phyloP scores from a whole-genome alignment of 2,888 invertebrate genomes.

The Himalopsyche tibetana region DNA sequence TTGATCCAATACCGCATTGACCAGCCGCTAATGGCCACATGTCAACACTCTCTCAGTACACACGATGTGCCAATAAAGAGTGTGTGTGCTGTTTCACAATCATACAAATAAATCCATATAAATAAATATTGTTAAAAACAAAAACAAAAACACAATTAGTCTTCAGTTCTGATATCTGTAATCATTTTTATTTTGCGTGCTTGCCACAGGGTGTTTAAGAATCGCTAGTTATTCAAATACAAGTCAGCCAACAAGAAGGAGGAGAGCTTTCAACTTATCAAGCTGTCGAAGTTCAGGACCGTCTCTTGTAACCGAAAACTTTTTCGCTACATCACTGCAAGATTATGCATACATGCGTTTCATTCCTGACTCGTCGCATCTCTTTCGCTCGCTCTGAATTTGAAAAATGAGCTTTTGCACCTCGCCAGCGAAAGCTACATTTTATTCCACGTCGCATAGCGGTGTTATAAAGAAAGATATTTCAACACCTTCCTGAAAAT shows the following conservation, averaged over 20 bases:
- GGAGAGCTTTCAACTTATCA: constrained; percentile 2
- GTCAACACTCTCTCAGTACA: too few species aligned
- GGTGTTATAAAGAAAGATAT: background rate
- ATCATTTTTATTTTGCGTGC: too few species aligned
- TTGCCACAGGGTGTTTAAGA: background rate
- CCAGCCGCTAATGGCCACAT: too few species aligned
- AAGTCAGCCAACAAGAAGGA: background rate
- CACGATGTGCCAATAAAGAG: too few species aligned
- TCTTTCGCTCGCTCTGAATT: background rate
- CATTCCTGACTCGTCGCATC: background rate
- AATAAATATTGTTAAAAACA: too few species aligned
- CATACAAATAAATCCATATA: too few species aligned
- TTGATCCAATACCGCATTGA: too few species aligned
- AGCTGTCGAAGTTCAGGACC: background rate
- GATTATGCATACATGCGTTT: constrained; percentile 4
- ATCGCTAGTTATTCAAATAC: background rate
- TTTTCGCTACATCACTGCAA: constrained; percentile 15
- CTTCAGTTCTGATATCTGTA: too few species aligned
- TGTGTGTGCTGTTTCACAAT: too few species aligned
- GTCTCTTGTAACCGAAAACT: background rate
- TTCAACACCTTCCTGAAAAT: background rate
- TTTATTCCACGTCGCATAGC: background rate
- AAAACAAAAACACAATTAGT: too few species aligned
- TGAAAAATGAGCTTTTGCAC: constrained; percentile 6
- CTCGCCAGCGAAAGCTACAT: background rate